Evolutionary conservation across 2,888 invertebrate species (phyloP).

Genomic region (Thymelicus sylvestris): DNA sequence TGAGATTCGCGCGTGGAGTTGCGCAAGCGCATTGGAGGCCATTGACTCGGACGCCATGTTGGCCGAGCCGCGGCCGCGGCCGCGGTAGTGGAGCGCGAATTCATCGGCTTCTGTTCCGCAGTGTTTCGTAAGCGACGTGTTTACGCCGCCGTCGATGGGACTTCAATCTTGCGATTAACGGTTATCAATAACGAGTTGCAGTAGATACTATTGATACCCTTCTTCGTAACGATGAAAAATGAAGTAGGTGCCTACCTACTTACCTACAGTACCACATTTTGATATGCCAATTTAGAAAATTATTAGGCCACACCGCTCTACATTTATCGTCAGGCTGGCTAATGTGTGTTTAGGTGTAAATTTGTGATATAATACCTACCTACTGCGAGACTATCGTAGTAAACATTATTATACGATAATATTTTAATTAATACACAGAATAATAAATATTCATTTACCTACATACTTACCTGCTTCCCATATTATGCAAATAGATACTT

Average conservation of each 20-base stretch:
- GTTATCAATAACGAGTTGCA: constrained; percentile 38
- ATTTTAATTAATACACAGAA: no score
- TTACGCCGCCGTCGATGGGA: constrained; percentile 44
- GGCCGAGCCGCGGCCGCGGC: constrained; percentile 46
- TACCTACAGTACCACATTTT: no score
- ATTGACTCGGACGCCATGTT: constrained; percentile 66
- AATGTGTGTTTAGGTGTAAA: neutral
- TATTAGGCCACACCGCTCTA: neutral
- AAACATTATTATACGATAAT: no score
- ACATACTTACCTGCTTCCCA: no score
- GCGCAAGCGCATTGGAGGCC: constrained; percentile 83
- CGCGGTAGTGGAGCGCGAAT: constrained; percentile 76
- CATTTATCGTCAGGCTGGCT: neutral
- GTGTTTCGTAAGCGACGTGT: constrained; percentile 67
- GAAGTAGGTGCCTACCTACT: neutral
- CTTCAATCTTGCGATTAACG: constrained; percentile 31
- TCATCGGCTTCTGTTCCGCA: constrained; percentile 71
- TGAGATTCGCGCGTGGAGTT: constrained; percentile 83
- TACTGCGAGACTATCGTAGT: no score
- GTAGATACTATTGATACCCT: constrained; percentile 5
- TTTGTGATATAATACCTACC: no score
- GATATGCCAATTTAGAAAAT: constrained; percentile 3
- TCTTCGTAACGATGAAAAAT: constrained; percentile 5
- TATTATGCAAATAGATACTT: no score
- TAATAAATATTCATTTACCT: no score